phyloP scores from a whole-genome alignment of 2,113 vertebrate genomes.

The Triplophysa dalaica region DNA sequence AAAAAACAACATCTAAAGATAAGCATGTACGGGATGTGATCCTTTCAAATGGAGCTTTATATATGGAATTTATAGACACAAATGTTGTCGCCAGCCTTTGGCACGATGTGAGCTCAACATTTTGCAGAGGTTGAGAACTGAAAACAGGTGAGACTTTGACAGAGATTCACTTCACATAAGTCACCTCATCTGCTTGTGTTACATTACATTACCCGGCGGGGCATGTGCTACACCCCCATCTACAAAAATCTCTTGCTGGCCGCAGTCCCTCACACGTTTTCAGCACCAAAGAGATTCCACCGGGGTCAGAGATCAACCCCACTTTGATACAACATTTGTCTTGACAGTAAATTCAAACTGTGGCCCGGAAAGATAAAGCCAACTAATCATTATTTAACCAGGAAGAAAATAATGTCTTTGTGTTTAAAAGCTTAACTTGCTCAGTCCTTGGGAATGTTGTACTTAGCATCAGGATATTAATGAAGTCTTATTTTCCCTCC shows the following conservation, averaged over 20 bases:
- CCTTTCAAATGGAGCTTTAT: conserved; percentile 53
- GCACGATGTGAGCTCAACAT: conserved; percentile 47
- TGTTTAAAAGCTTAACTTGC: conserved; percentile 13
- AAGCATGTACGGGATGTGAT: conserved; percentile 41
- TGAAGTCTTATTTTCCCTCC: conserved; percentile 65
- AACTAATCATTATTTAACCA: conserved; percentile 19
- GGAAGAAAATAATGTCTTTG: conserved; percentile 25
- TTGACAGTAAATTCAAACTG: conserved; percentile 10
- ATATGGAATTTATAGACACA: conserved; percentile 57
- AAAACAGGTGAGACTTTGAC: conserved; percentile 61
- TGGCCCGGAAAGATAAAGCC: conserved; percentile 1
- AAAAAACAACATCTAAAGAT: conserved; percentile 45
- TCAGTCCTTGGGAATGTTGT: conserved; percentile 44
- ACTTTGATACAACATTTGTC: conserved; percentile 22
- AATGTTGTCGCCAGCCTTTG: conserved; percentile 53
- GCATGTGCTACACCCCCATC: conserved; percentile 24
- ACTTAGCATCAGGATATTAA: conserved; percentile 67
- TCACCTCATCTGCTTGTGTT: conserved; percentile 54
- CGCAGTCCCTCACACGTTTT: conserved; percentile 6
- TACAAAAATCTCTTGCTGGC: conserved; percentile 35
- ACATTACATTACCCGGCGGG: conserved; percentile 30
- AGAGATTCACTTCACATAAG: conserved; percentile 50
- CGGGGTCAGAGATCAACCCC: conserved; percentile 39
- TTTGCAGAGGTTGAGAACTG: conserved; percentile 51
- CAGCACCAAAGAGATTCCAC: conserved; percentile 26